These are phyloP conservation scores for Empidonax traillii DNA, from an alignment of 2,113 vertebrate genomes.

Conservation along the genomic window DNA sequence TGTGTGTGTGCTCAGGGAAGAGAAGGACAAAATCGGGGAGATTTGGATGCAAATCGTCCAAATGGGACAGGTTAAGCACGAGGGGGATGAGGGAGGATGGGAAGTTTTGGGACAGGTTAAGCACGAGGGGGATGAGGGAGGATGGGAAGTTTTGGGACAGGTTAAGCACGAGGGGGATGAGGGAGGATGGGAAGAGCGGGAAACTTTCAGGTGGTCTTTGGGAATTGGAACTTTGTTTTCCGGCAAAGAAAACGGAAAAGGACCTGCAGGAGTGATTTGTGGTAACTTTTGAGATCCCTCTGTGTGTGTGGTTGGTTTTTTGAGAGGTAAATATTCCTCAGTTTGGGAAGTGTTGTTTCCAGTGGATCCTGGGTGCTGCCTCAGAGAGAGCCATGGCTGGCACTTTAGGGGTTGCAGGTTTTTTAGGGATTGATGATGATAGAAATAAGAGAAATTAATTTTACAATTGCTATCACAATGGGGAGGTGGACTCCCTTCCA, in stretches of 20 bases:
- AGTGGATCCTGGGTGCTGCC: neutral
- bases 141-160: neutral
- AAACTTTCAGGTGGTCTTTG: neutral
- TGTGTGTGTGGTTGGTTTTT: fast-evolving
- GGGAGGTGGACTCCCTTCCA: fast-evolving
- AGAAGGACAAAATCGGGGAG: constrained; percentile 24
- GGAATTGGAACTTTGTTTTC: neutral
- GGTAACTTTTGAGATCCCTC: neutral
- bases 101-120: neutral
- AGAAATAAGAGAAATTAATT: neutral
- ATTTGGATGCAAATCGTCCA: neutral
- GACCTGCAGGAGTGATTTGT: neutral
- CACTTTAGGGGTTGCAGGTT: neutral
- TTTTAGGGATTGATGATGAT: neutral
- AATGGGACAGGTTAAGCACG: neutral
- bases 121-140: neutral
- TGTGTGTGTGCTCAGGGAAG: neutral
- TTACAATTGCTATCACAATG: neutral
- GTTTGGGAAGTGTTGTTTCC: neutral
- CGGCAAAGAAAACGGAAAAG: fast-evolving
- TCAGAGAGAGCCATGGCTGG: fast-evolving
- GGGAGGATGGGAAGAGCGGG: neutral
- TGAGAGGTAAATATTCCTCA: neutral
- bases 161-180: neutral
- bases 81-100: too few relatives aligned